Base-by-base conservation (phyloP, 2,797 vertebrate species). In the Bradypodion ventrale region DNA sequence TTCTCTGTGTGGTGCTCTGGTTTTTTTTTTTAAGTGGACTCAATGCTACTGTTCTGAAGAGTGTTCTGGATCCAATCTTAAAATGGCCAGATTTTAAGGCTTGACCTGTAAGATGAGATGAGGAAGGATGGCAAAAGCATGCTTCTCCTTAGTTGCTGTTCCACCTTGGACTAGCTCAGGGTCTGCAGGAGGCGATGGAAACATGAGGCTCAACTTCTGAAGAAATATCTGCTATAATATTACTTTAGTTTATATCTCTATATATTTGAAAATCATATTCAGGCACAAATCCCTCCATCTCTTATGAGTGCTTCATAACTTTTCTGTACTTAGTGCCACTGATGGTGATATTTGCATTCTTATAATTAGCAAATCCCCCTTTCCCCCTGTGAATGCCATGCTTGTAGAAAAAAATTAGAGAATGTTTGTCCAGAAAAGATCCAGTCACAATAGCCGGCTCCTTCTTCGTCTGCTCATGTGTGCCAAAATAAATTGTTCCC, bases 341-440 rank as follows among this genome's bases (percentile, higher is more conserved):
- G 42, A 32, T 72, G 83, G 32, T 78, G 75, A 84, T 68, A 73
- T 78, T 84, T 84, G 66, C 40, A 82, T 87, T 89, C 83, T 84
- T 85, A 66, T 80, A 88, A 88, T 63, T 62, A 80, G 70, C 56
- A 83, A 84, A 78, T 62, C 85, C 87, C 80, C 82, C 75, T 77
- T 87, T 85, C 82, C 79, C 79, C 83, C 32, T 80, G 76, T 83
- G 84, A 91, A 88, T 77, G 82, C 80, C 42, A 15, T n/a, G 27
- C 66, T 35, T 72, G 23, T 49, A n/a, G 76, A 68, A 83, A 85
- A 86, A 89, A 92, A 89, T 85, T 74, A 85, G 82, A 83, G 70
- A 87, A 87, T 86, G 89, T 93, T 90, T 84, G 66, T 85, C 75
- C 66, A 78, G 75, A 37, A 84, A 78, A 72, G 8, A 72, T 7